Conservation (phyloP, 1,140 invertebrate genomes). For the Diuraphis noxia region DNA sequence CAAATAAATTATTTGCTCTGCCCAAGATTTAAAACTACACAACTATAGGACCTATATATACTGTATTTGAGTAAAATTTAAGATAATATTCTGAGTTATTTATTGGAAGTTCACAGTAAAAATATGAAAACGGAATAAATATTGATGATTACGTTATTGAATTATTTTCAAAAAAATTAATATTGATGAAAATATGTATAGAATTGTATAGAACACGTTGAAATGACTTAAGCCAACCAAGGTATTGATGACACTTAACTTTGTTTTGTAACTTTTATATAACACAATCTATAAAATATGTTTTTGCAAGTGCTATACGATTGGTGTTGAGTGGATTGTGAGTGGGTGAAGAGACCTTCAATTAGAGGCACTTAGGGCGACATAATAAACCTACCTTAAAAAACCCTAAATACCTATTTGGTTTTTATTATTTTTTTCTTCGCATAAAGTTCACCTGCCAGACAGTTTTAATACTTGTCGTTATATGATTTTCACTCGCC, state of each 20-base stretch:
- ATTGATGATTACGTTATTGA: background rate
- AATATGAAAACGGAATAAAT: background rate
- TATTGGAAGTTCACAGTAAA: background rate
- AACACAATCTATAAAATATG: background rate
- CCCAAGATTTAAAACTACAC: background rate
- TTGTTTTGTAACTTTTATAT: background rate
- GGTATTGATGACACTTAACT: background rate
- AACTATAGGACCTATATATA: no score
- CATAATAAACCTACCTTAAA: background rate
- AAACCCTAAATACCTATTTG: no score
- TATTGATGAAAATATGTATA: background rate
- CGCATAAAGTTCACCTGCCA: background rate
- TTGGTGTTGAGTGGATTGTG: background rate
- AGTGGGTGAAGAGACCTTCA: background rate
- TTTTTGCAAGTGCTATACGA: background rate
- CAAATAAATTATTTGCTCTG: background rate
- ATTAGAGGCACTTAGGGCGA: background rate
- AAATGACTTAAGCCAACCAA: background rate
- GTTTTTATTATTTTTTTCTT: background rate
- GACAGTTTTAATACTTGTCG: background rate
- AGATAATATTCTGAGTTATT: background rate
- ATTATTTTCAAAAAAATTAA: background rate
- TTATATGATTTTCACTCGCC: background rate
- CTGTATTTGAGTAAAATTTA: background rate
- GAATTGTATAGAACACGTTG: no score